These are phyloP conservation scores for Myoxocephalus aenaeus DNA, from an alignment of 2,797 vertebrate genomes.

Conservation along the genomic window DNA sequence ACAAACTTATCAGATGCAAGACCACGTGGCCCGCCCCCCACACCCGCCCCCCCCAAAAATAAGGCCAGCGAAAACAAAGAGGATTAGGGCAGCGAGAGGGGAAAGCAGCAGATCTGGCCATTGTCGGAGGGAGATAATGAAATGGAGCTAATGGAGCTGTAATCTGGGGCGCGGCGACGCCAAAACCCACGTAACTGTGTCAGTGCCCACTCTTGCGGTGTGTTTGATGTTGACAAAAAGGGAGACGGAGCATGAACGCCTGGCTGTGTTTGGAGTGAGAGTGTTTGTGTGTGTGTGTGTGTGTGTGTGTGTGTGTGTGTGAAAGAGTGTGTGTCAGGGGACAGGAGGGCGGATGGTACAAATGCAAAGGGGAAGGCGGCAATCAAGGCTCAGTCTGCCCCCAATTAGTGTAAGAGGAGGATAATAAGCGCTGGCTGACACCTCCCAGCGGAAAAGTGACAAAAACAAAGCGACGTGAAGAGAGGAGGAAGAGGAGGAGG, in stretches of 20 bases:
- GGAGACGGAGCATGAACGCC: conserved; percentile 41
- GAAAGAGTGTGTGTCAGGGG: conserved; percentile 36
- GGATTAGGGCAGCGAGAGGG: conserved; percentile 37
- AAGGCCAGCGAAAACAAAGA: conserved; percentile 50
- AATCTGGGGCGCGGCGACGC: conserved; percentile 25
- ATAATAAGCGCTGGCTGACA: conserved; percentile 59
- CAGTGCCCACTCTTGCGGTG: conserved; percentile 41
- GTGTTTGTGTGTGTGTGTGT: neutral
- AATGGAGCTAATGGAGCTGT: conserved; percentile 54
- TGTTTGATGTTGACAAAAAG: conserved; percentile 53
- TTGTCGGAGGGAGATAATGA: conserved; percentile 56
- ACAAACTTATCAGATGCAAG: conserved; percentile 59
- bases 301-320: too few relatives aligned
- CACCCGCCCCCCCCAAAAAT: conserved; percentile 7
- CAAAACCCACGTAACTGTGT: conserved; percentile 41
- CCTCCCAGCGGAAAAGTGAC: conserved; percentile 44
- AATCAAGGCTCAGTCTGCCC: conserved; percentile 70
- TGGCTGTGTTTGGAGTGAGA: conserved; percentile 34
- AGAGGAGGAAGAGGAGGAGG: conserved; percentile 7
- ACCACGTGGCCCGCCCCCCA: conserved; percentile 35
- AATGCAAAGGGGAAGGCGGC: conserved; percentile 53
- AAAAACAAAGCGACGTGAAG: conserved; percentile 38
- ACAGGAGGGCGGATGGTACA: conserved; percentile 36
- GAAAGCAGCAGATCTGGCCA: conserved; percentile 42
- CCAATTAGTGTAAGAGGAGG: conserved; percentile 70